Evolutionary conservation across 2,888 invertebrate genomes (phyloP), one percentile per base, ranked within the genome.

Genomic region (Drosophila barbarae): DNA sequence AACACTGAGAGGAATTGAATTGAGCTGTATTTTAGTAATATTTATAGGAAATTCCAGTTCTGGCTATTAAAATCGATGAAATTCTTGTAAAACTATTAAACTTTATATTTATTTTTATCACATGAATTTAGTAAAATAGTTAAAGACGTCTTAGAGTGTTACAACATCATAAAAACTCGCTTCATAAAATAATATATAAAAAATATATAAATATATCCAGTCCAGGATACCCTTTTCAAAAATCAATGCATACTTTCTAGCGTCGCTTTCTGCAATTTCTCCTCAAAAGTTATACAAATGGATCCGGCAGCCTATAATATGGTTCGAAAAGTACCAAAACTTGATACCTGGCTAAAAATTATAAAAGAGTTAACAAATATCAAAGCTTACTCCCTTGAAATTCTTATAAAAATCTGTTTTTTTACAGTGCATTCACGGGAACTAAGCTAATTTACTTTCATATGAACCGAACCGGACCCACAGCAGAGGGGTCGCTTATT

Each of bases 401-500:
- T 30, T 13, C 13, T 5, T 7, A 5, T 12, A 18, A 15, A 32
- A 50, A 9, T n/a, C n/a, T n/a, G n/a, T n/a, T 38, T 50, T 59
- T 15, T 59, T 61, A 5, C 5, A 35, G 66, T 79, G 74, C 42
- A 54, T 68, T 47, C 65, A 46, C 65, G 66, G 67, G 42, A 65
- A 80, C 63, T 70, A 77, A 73, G 84, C 78, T 79, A 84, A 84
- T 84, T 79, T 79, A 84, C 78, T 79, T 80, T 65, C 76, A 73
- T 80, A 77, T 77, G 71, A 77, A 67, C 76, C 72, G 44, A 82
- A 71, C 72, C 60, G 57, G 67, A 72, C 73, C 52, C 36, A 21
- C 28, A 6, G 21, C 53, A 9, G 1, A 6, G 28, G 35, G 51
- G n/a, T 35, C 15, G 54, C 23, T 18, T 15, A 28, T 21, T 47